Evolutionary conservation across 2,888 invertebrate genomes (phyloP), one percentile per base, ranked within the genome.

Genomic region (Caenorhabditis becei): DNA sequence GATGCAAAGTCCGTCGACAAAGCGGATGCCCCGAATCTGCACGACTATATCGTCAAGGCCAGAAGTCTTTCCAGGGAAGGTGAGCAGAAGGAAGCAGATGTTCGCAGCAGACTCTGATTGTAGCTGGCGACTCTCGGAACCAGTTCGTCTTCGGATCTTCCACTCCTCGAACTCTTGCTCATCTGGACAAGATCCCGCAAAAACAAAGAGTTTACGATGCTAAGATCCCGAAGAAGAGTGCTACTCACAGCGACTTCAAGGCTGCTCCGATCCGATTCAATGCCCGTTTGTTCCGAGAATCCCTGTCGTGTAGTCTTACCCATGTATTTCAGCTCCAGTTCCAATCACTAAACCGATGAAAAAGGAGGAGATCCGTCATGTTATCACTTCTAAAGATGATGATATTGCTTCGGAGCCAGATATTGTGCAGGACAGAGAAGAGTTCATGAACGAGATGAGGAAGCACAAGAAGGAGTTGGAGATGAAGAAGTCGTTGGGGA

Each of bases 151-250:
- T 89, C 54, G 89, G 89, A 20, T 88, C 88, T 8, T 89, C 88
- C 41, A 89, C 89, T 20, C 89, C 89, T 8, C 79, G 89, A 18
- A 87, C 87, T 23, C 75, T 89, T 16, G 85, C 87, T 18, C 88
- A 89, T 79, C 62, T 83, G 14, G 81, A 72, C 28, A 82, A 69
- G 61, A 82, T 79, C 20, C 82, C 82, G 5, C 65, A 65, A 14
- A 74, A 79, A 28, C 79, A 75, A 32, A 28, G 72, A 11, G 72
- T 78, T 32, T 85, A 85, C 51, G 82, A 85, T 56, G 85, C 83
- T 10, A 82, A 82, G 16, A 75, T 82, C 32, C 85, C 85, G 11
- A 83, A 82, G 77, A 85, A 85, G 62, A 85, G 83, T 65, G 58
- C 69, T 7, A 83, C 84, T 7, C 61, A 79, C 44, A 74, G 70